phyloP scores from a whole-genome alignment of 2,113 vertebrate genomes.

The Myocastor coypus region DNA sequence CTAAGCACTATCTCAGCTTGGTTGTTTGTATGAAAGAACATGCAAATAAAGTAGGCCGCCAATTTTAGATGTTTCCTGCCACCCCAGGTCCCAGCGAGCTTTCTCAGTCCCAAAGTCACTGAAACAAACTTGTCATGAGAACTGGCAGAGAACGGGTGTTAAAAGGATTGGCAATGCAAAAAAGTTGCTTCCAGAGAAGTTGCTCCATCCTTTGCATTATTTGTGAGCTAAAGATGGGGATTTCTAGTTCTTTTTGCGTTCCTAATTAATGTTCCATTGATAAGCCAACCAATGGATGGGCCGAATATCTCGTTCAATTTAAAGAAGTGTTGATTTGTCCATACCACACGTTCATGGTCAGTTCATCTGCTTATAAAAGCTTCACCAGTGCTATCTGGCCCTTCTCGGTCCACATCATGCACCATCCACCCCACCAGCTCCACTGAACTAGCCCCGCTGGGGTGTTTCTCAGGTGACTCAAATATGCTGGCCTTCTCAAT shows the following conservation, averaged over 20 bases:
- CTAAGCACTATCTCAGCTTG: neutral
- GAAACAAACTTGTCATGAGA: conserved; percentile 1
- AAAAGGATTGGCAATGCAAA: neutral
- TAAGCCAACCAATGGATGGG: neutral
- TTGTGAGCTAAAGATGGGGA: neutral
- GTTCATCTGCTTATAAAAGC: neutral
- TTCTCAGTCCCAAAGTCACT: neutral
- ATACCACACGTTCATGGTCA: neutral
- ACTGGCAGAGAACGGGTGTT: neutral
- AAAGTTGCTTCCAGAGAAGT: neutral
- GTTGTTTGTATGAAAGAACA: neutral
- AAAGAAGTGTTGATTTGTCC: neutral
- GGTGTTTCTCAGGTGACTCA: neutral
- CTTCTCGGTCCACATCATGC: neutral
- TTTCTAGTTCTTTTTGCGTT: neutral
- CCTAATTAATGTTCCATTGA: neutral
- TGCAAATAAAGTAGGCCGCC: neutral
- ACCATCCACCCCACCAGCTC: neutral
- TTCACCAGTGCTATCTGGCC: neutral
- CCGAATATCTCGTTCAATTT: neutral
- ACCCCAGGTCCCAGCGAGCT: neutral
- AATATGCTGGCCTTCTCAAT: neutral
- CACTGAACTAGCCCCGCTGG: neutral
- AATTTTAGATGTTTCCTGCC: neutral
- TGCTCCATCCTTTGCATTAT: neutral